These are phyloP conservation scores for Euzetes globulus DNA, from an alignment of 2,888 invertebrate genomes.

Conservation along the genomic window DNA sequence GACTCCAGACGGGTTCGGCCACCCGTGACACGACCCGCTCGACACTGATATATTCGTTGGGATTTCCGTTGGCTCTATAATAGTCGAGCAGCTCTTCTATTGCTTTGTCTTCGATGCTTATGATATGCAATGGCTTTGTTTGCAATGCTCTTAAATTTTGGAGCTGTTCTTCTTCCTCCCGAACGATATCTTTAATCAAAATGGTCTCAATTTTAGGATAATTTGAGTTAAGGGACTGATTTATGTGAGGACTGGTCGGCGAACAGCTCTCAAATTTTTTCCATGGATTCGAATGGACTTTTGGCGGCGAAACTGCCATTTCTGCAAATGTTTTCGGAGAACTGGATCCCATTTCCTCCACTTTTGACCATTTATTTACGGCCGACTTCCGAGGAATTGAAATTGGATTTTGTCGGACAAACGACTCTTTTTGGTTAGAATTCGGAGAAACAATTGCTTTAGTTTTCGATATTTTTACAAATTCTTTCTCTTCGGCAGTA, in stretches of 20 bases:
- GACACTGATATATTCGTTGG: constrained; percentile 66
- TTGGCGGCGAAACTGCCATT: constrained; percentile 20
- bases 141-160: constrained; percentile 8
- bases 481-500: not conserved
- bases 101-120: constrained; percentile 63
- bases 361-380: not conserved
- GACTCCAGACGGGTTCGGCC: constrained; percentile 38
- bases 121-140: not conserved
- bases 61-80: constrained; percentile 62
- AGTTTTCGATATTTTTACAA: not conserved
- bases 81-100: constrained; percentile 67
- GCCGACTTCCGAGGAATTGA: not conserved
- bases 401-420: not conserved
- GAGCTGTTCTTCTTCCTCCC: constrained; percentile 1
- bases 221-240: not conserved
- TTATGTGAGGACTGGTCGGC: not conserved
- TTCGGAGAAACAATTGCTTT: not conserved
- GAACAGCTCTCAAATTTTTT: constrained; percentile 28
- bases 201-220: constrained; percentile 9
- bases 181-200: constrained; percentile 15
- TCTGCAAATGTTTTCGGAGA: constrained; percentile 15
- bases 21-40: constrained; percentile 52
- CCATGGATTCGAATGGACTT: constrained; percentile 35
- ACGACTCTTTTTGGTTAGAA: not conserved
- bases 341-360: not conserved